Base-by-base conservation (phyloP, 2,888 invertebrate species). In the Macaria notata region DNA sequence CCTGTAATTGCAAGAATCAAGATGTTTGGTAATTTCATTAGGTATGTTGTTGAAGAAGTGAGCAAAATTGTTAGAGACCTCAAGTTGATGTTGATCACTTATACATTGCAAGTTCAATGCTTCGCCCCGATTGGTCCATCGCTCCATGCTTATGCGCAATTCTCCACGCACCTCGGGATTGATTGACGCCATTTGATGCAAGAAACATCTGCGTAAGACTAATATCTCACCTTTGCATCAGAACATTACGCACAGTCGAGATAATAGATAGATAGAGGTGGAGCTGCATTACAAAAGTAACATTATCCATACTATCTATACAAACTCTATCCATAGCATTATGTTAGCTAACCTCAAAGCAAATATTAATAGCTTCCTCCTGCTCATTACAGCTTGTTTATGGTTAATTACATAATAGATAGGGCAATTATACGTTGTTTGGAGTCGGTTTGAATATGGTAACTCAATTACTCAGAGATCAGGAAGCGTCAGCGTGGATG, bases 401-500 rank as follows among this genome's bases (percentile, higher is more conserved):
- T 70, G 62, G 64, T 57, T 66, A 66, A 67, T 73, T 62, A 71
- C 68, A 69, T 67, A 76, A 79, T 70, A 67, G 61, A 62, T 65
- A 62, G 67, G 63, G 73, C 74, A 76, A 76, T 74, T 75, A 76
- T 68, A 64, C 69, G 72, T 73, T 77, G 79, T 75, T 76, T 70
- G 71, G 70, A 71, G 71, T 75, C 73, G 72, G 74, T 74, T 75
- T 73, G 72, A 75, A 75, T 75, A 76, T 79, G 72, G 72, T 75
- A 75, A 79, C 72, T 81, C 78, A 80, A 82, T 81, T 81, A 78
- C 78, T 78, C 72, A 66, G 75, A 77, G 76, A 78, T 76, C 76
- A 83, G 85, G 84, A 86, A 86, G 45, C 60, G 77, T 80, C 79
- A 76, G 68, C 68, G 59, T 61, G 57, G 56, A 48, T 48, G 72